These are phyloP conservation scores for Lineus longissimus DNA, from an alignment of 1,140 invertebrate species.

Conservation along the genomic window DNA sequence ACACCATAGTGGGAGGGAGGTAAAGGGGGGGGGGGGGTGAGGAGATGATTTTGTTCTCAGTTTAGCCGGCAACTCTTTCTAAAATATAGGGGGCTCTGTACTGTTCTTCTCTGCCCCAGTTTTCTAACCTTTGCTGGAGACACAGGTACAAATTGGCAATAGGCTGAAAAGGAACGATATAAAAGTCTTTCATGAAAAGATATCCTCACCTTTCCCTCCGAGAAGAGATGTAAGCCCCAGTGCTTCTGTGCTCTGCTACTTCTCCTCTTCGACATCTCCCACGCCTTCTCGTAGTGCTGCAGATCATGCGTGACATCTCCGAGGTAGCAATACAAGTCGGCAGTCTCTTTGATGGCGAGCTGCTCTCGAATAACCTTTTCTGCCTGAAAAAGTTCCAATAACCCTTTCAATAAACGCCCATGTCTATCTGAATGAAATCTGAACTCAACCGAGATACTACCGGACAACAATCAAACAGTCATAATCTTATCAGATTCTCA, in stretches of 20 bases:
- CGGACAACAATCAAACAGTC: no score
- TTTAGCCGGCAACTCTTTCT: conserved; percentile 5
- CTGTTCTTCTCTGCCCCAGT: background rate
- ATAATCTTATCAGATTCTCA: conserved; percentile 15
- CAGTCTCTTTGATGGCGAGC: conserved; percentile 73
- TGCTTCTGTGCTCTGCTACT: conserved; percentile 40
- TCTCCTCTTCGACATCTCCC: conserved; percentile 73
- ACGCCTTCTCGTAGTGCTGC: conserved; percentile 79
- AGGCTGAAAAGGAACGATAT: no score
- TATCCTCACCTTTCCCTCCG: conserved; percentile 33
- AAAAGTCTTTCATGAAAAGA: no score
- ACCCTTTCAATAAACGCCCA: no score
- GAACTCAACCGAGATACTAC: background rate
- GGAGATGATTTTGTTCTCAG: no score
- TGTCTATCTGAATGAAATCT: conserved; percentile 11
- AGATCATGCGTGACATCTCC: conserved; percentile 73
- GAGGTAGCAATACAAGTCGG: conserved; percentile 83
- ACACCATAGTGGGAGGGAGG: no score
- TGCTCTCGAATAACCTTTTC: conserved; percentile 82
- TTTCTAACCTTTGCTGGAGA: background rate
- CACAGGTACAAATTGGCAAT: background rate
- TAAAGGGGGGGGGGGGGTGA: no score
- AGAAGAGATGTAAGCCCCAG: conserved; percentile 41
- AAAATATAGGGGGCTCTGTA: background rate
- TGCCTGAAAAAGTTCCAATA: conserved; percentile 69